Evolutionary conservation across 1,140 invertebrate species (phyloP), one percentile per base, ranked within the genome.

Genomic region (Acromyrmex heyeri): DNA sequence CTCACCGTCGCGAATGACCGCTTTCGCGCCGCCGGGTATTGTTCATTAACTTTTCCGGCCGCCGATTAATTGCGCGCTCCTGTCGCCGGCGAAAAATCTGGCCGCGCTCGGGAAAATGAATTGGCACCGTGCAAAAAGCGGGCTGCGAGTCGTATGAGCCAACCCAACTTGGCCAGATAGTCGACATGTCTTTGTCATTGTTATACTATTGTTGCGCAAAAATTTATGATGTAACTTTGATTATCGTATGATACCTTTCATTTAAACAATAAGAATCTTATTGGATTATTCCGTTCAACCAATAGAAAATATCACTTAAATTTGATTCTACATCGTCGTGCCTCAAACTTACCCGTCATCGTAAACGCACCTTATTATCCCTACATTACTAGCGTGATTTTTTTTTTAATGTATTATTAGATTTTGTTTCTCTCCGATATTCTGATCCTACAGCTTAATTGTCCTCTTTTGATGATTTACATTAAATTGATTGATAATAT

Each of bases 21-120:
- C 88, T 89, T 87, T 89, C 76, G 65, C 77, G 55, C 53, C 38
- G 72, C 38, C 34, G 75, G 88, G 70, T 65, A 90, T 89, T 83
- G 76, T 90, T 90, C 88, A 82, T 90, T 90, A 90, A 89, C 88
- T 82, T 89, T 83, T 61, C 64, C 76, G 30, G 55, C 18, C 50
- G 57, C 86, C 88, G 88, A 90, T 90, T 90, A 90, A 90, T 86
- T 77, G 44, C 75, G 53, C 61, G 48, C 30, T n/a, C 30, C 86
- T 75, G 86, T 77, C 87, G 44, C 79, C 85, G 70, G 38, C 62
- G 76, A 89, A 88, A 85, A 85, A 72, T 86, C 76, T 79, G 61
- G 70, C 76, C 61, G 70, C 44, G 30, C 55, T 27, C 75, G 55
- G 55, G n/a, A 77, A 88, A 85, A 88, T 53, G 77, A 77, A 88